phyloP scores from a whole-genome alignment of 2,888 invertebrate genomes.

The Aplocera efformata region DNA sequence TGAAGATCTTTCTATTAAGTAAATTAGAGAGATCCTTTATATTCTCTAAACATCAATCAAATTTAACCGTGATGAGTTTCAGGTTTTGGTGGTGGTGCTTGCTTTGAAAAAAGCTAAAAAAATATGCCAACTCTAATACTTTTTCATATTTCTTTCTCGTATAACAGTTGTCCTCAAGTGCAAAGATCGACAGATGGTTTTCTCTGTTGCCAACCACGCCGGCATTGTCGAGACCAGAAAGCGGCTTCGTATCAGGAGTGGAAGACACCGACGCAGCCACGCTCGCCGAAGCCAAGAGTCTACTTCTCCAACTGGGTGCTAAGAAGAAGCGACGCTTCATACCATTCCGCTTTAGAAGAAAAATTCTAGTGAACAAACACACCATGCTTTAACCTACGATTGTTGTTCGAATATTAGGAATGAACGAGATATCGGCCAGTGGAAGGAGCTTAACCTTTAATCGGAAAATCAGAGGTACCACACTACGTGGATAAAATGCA shows the following conservation, averaged over 20 bases:
- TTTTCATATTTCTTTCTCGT: slow-evolving; percentile 23
- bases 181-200: slow-evolving; percentile 91
- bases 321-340: slow-evolving; percentile 86
- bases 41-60: too few relatives aligned
- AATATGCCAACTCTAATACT: too few relatives aligned
- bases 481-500: too few relatives aligned
- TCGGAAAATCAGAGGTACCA: too few relatives aligned
- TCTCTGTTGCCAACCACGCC: slow-evolving; percentile 82
- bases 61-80: too few relatives aligned
- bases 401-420: not conserved
- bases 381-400: slow-evolving; percentile 43
- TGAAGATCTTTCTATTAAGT: too few relatives aligned
- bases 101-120: too few relatives aligned
- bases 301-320: slow-evolving; percentile 84
- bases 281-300: slow-evolving; percentile 84
- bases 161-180: slow-evolving; percentile 85
- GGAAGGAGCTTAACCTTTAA: too few relatives aligned
- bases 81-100: too few relatives aligned
- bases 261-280: slow-evolving; percentile 80
- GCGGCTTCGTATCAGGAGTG: slow-evolving; percentile 87
- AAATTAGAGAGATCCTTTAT: too few relatives aligned
- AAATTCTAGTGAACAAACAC: slow-evolving; percentile 81
- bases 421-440: not conserved
- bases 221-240: slow-evolving; percentile 86
- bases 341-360: slow-evolving; percentile 85